Conservation (phyloP, 2,113 vertebrate species). For the Amphilophus citrinellus region DNA sequence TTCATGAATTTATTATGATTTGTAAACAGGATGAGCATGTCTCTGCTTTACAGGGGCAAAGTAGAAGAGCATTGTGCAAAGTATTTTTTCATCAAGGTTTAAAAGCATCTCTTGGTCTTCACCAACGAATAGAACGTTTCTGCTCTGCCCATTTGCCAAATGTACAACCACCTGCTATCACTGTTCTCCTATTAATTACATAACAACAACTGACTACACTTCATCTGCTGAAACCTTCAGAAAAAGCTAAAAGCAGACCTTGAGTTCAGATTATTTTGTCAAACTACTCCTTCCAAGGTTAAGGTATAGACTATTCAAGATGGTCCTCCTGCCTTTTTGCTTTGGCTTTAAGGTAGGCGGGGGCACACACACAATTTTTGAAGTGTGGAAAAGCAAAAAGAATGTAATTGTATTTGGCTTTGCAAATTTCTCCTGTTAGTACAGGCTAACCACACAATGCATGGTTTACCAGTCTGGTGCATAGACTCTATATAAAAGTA, state of each 20-base stretch:
- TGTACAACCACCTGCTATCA: neutral
- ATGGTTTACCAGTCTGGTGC: neutral
- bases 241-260: neutral
- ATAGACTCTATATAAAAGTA: neutral
- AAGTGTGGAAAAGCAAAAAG: neutral
- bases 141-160: neutral
- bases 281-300: neutral
- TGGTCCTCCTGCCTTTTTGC: neutral
- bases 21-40: neutral
- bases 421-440: neutral
- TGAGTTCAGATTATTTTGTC: neutral
- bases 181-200: neutral
- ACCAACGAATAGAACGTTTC: neutral
- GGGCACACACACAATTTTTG: neutral
- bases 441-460: neutral
- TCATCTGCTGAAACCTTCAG: neutral
- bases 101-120: neutral
- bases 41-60: neutral
- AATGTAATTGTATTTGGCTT: neutral
- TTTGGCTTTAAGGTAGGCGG: neutral
- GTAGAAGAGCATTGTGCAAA: neutral
- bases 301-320: neutral
- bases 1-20: neutral
- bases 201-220: neutral
- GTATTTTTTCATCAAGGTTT: neutral